phyloP scores from a whole-genome alignment of 1,140 invertebrate genomes.

The Drosophila ohnishii region DNA sequence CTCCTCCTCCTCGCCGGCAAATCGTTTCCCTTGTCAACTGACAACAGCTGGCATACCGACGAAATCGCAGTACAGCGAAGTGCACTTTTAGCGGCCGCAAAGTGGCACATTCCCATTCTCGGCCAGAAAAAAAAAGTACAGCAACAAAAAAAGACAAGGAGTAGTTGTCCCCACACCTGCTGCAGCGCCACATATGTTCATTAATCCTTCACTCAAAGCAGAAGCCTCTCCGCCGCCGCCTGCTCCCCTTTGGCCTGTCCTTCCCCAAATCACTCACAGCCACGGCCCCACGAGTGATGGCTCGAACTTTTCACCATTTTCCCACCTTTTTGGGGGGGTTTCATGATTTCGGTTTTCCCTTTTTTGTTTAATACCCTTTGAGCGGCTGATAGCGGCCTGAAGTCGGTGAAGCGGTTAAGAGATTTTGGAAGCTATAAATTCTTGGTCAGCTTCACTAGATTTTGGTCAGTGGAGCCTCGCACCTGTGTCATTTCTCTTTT shows the following conservation, averaged over 20 bases:
- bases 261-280: constrained; percentile 68
- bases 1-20: constrained; percentile 24
- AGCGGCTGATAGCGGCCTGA: background rate
- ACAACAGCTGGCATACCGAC: constrained; percentile 56
- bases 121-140: background rate
- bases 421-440: background rate
- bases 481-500: background rate
- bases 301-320: constrained; percentile 43
- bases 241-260: constrained; percentile 17
- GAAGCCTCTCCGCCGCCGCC: constrained; percentile 19
- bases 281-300: constrained; percentile 47
- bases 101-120: constrained; percentile 38
- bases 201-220: constrained; percentile 78
- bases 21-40: constrained; percentile 56
- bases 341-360: background rate
- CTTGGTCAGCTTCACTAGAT: background rate
- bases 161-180: constrained; percentile 22
- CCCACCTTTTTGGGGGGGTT: constrained; percentile 13
- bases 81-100: constrained; percentile 75
- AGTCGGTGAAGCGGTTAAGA: background rate
- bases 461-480: background rate
- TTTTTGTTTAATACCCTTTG: constrained; percentile 5
- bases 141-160: constrained; percentile 7
- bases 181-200: constrained; percentile 51
- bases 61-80: constrained; percentile 70